These are phyloP conservation scores for Meta bourneti DNA, from an alignment of 2,888 invertebrate genomes.

Conservation along the genomic window DNA sequence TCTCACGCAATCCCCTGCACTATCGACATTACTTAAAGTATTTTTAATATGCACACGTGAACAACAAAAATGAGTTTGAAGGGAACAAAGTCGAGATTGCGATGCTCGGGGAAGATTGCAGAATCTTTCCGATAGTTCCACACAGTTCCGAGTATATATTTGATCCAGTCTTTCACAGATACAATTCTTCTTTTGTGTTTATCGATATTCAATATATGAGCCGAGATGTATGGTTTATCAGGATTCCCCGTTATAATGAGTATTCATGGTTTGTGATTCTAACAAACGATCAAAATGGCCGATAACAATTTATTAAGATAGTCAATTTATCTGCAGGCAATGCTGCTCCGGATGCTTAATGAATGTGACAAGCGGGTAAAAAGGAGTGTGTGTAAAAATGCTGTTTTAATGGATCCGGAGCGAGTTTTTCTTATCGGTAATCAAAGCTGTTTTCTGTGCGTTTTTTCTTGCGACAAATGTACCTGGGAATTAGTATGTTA, in stretches of 20 bases:
- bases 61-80: constrained; percentile 29
- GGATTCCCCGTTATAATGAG: constrained; percentile 50
- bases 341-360: not conserved
- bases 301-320: constrained; percentile 61
- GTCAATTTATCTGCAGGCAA: constrained; percentile 40
- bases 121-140: constrained; percentile 56
- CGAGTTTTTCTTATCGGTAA: not conserved
- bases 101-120: constrained; percentile 24
- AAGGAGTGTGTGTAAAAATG: not conserved
- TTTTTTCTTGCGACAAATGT: not conserved
- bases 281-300: constrained; percentile 50
- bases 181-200: constrained; percentile 10
- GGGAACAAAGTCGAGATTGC: constrained; percentile 8
- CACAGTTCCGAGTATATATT: constrained; percentile 49
- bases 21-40: constrained; percentile 59
- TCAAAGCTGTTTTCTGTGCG: not conserved
- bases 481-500: not conserved
- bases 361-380: not conserved
- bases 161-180: constrained; percentile 30
- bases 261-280: constrained; percentile 60
- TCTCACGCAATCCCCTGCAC: constrained; percentile 33
- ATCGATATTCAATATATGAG: constrained; percentile 57
- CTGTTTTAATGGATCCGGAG: not conserved
- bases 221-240: constrained; percentile 44
- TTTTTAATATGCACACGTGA: constrained; percentile 48